phyloP scores from a whole-genome alignment of 2,113 vertebrate species.

The Onychostoma macrolepis region DNA sequence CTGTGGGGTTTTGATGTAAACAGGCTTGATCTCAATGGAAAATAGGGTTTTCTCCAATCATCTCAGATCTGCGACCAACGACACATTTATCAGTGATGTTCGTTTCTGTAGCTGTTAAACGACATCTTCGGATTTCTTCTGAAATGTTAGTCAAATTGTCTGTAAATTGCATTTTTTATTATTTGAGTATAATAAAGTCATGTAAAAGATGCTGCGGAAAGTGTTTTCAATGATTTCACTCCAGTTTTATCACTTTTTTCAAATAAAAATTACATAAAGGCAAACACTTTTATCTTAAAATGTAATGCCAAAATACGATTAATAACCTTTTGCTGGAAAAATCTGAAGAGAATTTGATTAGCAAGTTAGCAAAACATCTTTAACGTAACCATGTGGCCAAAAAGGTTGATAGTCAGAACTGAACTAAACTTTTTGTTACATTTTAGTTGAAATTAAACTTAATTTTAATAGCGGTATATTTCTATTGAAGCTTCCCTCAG shows the following conservation, averaged over 20 bases:
- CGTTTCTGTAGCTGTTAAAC: not conserved
- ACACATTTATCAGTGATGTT: not conserved
- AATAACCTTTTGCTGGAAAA: not conserved
- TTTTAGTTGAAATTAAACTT: no score
- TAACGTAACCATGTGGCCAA: not conserved
- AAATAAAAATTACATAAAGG: not conserved
- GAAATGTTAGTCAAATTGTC: not conserved
- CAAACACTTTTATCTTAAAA: not conserved
- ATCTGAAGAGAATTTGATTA: not conserved
- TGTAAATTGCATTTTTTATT: conserved; percentile 2
- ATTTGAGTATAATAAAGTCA: conserved; percentile 66
- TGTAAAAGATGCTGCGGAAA: not conserved
- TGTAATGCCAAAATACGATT: not conserved
- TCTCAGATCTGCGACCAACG: not conserved
- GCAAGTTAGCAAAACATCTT: not conserved
- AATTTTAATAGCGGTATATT: no score
- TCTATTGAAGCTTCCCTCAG: no score
- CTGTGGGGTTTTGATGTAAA: not conserved
- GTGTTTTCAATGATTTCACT: not conserved
- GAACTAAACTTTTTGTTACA: not conserved
- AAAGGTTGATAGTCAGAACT: not conserved
- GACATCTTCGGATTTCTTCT: not conserved
- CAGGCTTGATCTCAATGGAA: not conserved
- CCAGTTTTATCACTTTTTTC: not conserved
- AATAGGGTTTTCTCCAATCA: not conserved